A percentile compares a stretch with the other conserved stretches of the same genome.
Evolutionary conservation across 2,113 vertebrate genomes (phyloP).

Genomic region (Cynoglossus semilaevis): DNA sequence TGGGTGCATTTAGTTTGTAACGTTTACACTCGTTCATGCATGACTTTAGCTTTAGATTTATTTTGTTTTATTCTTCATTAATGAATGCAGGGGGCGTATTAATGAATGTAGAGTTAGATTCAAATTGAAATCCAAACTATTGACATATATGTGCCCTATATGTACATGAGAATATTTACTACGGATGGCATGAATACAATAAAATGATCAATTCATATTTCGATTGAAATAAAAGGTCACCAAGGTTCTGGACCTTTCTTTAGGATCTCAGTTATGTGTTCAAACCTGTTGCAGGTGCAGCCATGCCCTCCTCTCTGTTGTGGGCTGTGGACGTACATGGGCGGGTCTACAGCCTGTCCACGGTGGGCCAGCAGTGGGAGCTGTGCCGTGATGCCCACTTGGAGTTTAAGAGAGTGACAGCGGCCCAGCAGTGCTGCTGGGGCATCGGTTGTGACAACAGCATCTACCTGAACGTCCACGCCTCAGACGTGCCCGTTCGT

Average conservation of each 20-base stretch:
- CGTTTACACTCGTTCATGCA: no score
- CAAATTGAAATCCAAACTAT: no score
- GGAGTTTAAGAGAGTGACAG: conserved; percentile 90
- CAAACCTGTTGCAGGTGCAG: conserved; percentile 23
- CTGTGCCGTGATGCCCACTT: conserved; percentile 83
- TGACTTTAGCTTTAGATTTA: no score
- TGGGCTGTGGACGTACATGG: conserved; percentile 95
- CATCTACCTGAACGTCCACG: conserved; percentile 86
- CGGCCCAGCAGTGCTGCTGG: conserved; percentile 89
- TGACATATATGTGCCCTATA: no score
- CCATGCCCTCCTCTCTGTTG: conserved; percentile 84
- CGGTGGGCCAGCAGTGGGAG: conserved; percentile 90
- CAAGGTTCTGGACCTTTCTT: no score
- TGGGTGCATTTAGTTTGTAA: no score
- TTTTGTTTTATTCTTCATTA: no score
- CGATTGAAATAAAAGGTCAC: background rate
- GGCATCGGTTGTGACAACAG: conserved; percentile 90
- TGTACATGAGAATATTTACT: no score
- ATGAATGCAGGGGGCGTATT: no score
- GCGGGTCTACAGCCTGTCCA: conserved; percentile 87
- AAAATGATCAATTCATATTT: no score
- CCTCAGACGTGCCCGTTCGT: conserved; percentile 87
- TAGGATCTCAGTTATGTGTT: background rate
- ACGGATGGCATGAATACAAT: no score
- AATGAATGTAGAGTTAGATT: no score